Percentiles rank a stretch among this genome's conserved stretches.
Conservation (phyloP, 2,113 vertebrate genomes). For the Protobothrops flavoviridis region DNA sequence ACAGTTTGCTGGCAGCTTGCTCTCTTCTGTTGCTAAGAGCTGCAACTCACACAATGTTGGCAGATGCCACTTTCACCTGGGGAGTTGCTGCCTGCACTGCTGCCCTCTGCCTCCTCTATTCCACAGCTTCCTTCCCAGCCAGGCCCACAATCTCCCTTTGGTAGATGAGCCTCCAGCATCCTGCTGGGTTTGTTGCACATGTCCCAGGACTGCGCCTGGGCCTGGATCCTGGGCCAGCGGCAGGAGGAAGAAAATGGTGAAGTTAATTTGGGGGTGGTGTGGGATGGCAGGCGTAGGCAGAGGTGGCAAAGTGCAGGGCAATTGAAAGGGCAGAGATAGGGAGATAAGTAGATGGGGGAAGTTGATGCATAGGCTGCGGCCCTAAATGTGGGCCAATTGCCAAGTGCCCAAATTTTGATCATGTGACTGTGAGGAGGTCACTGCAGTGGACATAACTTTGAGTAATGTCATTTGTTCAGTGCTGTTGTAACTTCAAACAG, state of each 20-base stretch:
- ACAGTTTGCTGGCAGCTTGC: neutral
- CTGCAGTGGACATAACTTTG: too few relatives aligned
- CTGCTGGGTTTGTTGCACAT: neutral
- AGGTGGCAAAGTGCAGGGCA: too few relatives aligned
- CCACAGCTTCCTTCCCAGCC: neutral
- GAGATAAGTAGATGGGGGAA: too few relatives aligned
- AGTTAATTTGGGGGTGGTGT: neutral
- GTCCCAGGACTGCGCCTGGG: neutral
- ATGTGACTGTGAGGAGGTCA: too few relatives aligned
- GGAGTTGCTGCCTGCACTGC: neutral
- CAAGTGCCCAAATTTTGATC: too few relatives aligned
- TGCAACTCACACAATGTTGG: neutral
- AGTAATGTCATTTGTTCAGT: too few relatives aligned
- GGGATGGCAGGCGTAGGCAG: too few relatives aligned
- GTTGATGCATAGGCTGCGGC: too few relatives aligned
- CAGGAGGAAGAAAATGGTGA: neutral
- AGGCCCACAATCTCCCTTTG: neutral
- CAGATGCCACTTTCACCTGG: neutral
- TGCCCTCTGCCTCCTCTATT: neutral
- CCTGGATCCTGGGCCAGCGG: neutral
- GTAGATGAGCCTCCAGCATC: neutral
- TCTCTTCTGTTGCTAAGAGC: neutral
- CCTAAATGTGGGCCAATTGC: too few relatives aligned
- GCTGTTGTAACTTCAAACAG: too few relatives aligned
- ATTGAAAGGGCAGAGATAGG: too few relatives aligned